Percentiles rank a stretch among this genome's conserved stretches.
Evolutionary conservation across 2,888 invertebrate species (phyloP).

Genomic region (Lepidochitona cinerea): DNA sequence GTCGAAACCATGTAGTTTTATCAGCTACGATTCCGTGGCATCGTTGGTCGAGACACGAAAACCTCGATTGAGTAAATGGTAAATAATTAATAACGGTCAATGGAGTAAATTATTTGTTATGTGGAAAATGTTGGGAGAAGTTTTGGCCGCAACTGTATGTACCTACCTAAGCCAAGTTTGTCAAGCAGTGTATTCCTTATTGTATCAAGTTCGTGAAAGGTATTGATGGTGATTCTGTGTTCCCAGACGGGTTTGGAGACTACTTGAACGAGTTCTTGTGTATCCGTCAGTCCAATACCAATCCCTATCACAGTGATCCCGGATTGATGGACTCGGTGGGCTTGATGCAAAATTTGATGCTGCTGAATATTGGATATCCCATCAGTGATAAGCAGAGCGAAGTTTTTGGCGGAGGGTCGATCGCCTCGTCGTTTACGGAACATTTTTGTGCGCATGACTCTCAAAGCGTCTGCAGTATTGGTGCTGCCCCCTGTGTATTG

Average conservation of each 20-base stretch:
- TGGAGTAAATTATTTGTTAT: too few relatives aligned
- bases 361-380: slow-evolving; percentile 64
- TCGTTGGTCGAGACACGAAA: too few relatives aligned
- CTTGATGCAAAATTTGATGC: slow-evolving; percentile 49
- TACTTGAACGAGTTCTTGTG: slow-evolving; percentile 57
- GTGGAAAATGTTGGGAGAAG: too few relatives aligned
- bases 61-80: too few relatives aligned
- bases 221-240: slow-evolving; percentile 48
- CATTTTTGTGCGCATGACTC: slow-evolving; percentile 19
- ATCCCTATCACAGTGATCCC: slow-evolving; percentile 53
- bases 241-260: slow-evolving; percentile 46
- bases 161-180: slow-evolving; percentile 16
- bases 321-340: slow-evolving; percentile 38
- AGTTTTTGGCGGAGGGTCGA: slow-evolving; percentile 19
- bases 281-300: slow-evolving; percentile 50
- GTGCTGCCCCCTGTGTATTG: slow-evolving; percentile 16
- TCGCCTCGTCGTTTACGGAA: slow-evolving; percentile 32
- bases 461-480: slow-evolving; percentile 33
- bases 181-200: slow-evolving; percentile 39
- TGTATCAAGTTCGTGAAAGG: slow-evolving; percentile 46
- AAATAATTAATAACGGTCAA: too few relatives aligned
- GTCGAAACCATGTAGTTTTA: too few relatives aligned
- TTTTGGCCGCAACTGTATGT: too few relatives aligned
- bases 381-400: slow-evolving; percentile 36
- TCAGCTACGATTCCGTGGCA: too few relatives aligned